Evolutionary conservation across 2,888 invertebrate species (phyloP).

Genomic region (Nemotelus nigrinus): DNA sequence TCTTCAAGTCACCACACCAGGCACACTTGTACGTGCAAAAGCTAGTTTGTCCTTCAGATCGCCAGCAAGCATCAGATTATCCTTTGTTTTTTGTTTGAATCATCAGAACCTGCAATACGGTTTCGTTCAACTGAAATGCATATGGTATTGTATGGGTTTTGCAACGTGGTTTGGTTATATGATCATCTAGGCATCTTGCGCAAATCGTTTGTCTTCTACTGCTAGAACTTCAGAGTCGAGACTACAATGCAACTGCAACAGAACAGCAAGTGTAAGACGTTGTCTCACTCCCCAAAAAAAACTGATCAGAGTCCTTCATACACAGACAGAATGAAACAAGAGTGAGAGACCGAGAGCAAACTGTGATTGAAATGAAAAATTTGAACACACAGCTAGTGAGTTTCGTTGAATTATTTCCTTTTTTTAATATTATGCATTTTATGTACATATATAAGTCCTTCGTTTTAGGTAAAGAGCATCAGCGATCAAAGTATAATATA

Average conservation of each 20-base stretch:
- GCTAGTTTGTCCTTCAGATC: too few relatives aligned
- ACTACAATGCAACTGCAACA: neutral
- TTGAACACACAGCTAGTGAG: constrained; percentile 43
- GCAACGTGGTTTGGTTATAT: neutral
- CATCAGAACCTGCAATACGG: neutral
- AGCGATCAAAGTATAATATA: neutral
- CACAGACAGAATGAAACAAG: constrained; percentile 11
- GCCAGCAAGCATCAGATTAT: neutral
- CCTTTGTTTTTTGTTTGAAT: constrained; percentile 4
- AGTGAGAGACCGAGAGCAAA: constrained; percentile 1
- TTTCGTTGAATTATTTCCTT: constrained; percentile 46
- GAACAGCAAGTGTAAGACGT: constrained; percentile 25
- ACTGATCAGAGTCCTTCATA: constrained; percentile 1
- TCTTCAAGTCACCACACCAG: neutral
- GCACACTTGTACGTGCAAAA: too few relatives aligned
- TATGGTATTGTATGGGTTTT: neutral
- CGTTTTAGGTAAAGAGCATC: constrained; percentile 20
- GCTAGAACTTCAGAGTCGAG: constrained; percentile 37
- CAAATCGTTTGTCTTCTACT: constrained; percentile 17
- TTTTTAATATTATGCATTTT: constrained; percentile 39
- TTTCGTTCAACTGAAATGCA: constrained; percentile 20
- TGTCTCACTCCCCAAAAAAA: neutral
- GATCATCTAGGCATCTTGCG: constrained; percentile 23
- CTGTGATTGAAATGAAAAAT: constrained; percentile 25
- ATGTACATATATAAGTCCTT: constrained; percentile 5